phyloP scores from a whole-genome alignment of 2,113 vertebrate genomes.

The western clawed frog (Xenopus tropicalis) region UCB_Xtro_10.0 CM004449.2:35291001-35291500 shows the following conservation, averaged over 20 bases:
- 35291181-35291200: not conserved
- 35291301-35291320: slow-evolving; percentile 20
- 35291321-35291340: slow-evolving; percentile 7
- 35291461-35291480: slow-evolving; percentile 15
- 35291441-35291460: slow-evolving; percentile 27
- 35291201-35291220: not conserved
- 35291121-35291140: no score
- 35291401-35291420: slow-evolving; percentile 9
- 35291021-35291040: no score
- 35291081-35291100: no score
- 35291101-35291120: no score
- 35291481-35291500: not conserved
- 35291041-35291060: no score
- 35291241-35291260: slow-evolving; percentile 3
- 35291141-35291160: no score
- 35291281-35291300: slow-evolving; percentile 8
- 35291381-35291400: slow-evolving; percentile 16
- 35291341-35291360: not conserved
- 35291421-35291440: slow-evolving; percentile 19
- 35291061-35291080: no score
- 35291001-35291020: no score
- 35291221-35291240: slow-evolving; percentile 11
- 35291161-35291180: no score
- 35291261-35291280: slow-evolving; percentile 13
- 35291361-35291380: not conserved